Percentiles rank a stretch among this genome's conserved stretches.
These are phyloP conservation scores for Apotomis capreana DNA, from an alignment of 2,888 invertebrate species.

Conservation along the genomic window DNA sequence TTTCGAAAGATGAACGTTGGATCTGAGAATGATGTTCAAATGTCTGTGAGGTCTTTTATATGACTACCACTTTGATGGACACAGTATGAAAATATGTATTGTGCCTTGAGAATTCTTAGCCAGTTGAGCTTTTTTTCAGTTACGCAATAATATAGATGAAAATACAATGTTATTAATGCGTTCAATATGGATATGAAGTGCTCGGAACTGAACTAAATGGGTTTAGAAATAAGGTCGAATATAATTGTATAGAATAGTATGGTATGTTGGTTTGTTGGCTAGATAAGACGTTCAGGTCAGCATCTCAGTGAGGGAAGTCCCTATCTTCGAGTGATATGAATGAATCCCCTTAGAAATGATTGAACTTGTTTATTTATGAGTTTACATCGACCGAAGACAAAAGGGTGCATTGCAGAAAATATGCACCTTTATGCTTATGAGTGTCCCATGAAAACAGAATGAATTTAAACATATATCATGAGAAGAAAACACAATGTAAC, in stretches of 20 bases:
- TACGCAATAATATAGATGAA: background rate
- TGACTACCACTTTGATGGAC: background rate
- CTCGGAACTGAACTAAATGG: background rate
- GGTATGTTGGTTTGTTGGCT: background rate
- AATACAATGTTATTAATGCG: background rate
- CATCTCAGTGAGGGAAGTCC: conserved; percentile 31
- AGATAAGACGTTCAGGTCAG: conserved; percentile 22
- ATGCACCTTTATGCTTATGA: too few species aligned
- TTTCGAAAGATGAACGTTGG: conserved; percentile 6
- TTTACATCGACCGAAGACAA: too few species aligned
- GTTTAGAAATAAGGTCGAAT: background rate
- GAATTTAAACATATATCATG: too few species aligned
- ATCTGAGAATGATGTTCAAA: conserved; percentile 22
- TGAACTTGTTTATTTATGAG: background rate
- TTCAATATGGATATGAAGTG: background rate
- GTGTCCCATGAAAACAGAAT: too few species aligned
- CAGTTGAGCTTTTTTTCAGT: background rate
- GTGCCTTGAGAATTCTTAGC: background rate
- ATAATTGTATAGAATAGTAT: background rate
- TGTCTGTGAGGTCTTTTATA: conserved; percentile 13
- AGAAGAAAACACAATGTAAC: too few species aligned
- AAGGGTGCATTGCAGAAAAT: too few species aligned
- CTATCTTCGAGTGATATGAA: conserved; percentile 11
- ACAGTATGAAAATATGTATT: background rate
- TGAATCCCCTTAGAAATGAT: background rate